Evolutionary conservation across 2,113 vertebrate species (phyloP).

Genomic region (Cyprinus carpio): DNA sequence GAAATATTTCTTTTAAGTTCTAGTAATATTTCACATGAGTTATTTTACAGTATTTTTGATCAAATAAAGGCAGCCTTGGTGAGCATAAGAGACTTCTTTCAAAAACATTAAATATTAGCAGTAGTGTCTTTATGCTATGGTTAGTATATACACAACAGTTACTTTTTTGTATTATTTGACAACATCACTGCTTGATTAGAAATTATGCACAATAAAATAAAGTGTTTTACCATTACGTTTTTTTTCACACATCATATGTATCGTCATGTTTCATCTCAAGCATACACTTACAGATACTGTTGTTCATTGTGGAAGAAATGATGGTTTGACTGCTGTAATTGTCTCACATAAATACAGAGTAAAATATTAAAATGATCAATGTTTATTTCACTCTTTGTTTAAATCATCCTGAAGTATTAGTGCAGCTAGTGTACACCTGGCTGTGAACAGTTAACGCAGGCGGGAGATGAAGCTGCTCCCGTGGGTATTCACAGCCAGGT

Average conservation of each 20-base stretch:
- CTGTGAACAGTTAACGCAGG: neutral
- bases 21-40: too few species aligned
- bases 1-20: too few species aligned
- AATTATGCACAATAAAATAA: neutral
- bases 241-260: neutral
- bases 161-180: neutral
- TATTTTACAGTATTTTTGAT: neutral
- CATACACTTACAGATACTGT: neutral
- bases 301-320: neutral
- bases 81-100: neutral
- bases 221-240: neutral
- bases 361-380: neutral
- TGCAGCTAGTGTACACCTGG: neutral
- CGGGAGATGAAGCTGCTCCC: constrained; percentile 14
- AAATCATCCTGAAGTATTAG: neutral
- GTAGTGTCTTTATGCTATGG: too few species aligned
- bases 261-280: neutral
- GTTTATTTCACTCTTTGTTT: neutral
- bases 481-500: constrained; percentile 9
- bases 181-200: neutral
- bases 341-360: neutral
- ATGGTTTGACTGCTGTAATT: neutral
- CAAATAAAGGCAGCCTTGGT: neutral
- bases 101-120: neutral
- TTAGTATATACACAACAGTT: too few species aligned